A percentile compares a stretch with the other conserved stretches of the same genome.
Evolutionary conservation across 2,888 invertebrate genomes (phyloP).

Genomic region (Lysandra coridon): DNA sequence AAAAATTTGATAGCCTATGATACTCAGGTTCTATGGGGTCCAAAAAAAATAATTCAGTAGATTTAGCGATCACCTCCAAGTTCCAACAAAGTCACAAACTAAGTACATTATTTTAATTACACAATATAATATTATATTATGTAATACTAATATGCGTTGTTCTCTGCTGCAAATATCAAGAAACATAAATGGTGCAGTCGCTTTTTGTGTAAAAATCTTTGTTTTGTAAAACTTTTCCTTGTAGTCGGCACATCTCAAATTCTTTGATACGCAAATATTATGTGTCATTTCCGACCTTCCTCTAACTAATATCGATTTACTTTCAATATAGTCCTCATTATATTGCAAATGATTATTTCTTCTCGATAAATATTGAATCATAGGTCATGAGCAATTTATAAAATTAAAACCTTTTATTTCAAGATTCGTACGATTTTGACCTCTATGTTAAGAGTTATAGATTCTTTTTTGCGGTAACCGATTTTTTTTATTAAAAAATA

Average conservation of each 20-base stretch:
- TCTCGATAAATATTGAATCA: conserved; percentile 28
- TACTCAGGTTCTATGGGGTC: too few species aligned
- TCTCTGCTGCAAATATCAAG: too few species aligned
- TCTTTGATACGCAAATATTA: conserved; percentile 4
- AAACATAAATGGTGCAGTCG: too few species aligned
- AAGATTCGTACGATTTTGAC: background rate
- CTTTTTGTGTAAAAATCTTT: too few species aligned
- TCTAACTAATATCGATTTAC: conserved; percentile 8
- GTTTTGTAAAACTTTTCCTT: background rate
- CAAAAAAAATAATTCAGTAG: too few species aligned
- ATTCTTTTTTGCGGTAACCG: background rate
- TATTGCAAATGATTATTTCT: conserved; percentile 30
- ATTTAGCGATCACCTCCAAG: too few species aligned
- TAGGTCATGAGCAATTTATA: conserved; percentile 24
- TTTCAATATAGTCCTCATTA: conserved; percentile 18
- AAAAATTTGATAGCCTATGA: too few species aligned
- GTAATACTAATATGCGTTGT: too few species aligned
- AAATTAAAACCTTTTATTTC: conserved; percentile 13
- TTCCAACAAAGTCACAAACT: too few species aligned
- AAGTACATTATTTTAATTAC: too few species aligned
- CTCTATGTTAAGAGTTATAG: background rate
- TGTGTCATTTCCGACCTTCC: conserved; percentile 17
- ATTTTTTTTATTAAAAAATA: conserved; percentile 13
- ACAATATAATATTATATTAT: too few species aligned
- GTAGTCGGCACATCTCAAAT: conserved; percentile 7